Evolutionary conservation across 2,888 invertebrate species (phyloP).

Genomic region (Amorpha juglandis): DNA sequence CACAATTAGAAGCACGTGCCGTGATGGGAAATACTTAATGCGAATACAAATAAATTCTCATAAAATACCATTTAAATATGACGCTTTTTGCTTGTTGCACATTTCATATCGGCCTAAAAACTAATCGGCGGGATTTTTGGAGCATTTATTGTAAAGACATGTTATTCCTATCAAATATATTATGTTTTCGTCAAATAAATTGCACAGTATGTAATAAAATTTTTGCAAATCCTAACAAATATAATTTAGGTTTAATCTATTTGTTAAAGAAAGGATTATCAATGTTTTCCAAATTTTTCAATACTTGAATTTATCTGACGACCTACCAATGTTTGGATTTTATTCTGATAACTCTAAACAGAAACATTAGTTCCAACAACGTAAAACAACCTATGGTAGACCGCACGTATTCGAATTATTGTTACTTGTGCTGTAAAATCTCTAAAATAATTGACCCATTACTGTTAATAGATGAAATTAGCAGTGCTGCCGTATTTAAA

Average conservation of each 20-base stretch:
- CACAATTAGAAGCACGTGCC: constrained; percentile 80
- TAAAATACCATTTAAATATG: constrained; percentile 60
- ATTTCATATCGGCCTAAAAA: not conserved
- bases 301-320: too few relatives aligned
- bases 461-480: constrained; percentile 33
- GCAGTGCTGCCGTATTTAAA: constrained; percentile 33
- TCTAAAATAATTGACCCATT: constrained; percentile 43
- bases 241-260: too few relatives aligned
- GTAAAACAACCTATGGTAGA: constrained; percentile 25
- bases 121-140: not conserved
- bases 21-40: constrained; percentile 61
- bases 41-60: constrained; percentile 76
- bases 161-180: too few relatives aligned
- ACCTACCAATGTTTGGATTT: not conserved
- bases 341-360: not conserved
- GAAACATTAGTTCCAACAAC: not conserved
- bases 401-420: constrained; percentile 29
- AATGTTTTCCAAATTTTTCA: too few relatives aligned
- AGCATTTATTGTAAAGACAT: not conserved
- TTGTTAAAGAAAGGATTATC: too few relatives aligned
- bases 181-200: too few relatives aligned
- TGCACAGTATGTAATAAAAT: too few relatives aligned
- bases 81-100: not conserved
- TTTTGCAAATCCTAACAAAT: too few relatives aligned
- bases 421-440: constrained; percentile 29